phyloP scores from a whole-genome alignment of 2,888 invertebrate species.

The Uloborus plumipes region DNA sequence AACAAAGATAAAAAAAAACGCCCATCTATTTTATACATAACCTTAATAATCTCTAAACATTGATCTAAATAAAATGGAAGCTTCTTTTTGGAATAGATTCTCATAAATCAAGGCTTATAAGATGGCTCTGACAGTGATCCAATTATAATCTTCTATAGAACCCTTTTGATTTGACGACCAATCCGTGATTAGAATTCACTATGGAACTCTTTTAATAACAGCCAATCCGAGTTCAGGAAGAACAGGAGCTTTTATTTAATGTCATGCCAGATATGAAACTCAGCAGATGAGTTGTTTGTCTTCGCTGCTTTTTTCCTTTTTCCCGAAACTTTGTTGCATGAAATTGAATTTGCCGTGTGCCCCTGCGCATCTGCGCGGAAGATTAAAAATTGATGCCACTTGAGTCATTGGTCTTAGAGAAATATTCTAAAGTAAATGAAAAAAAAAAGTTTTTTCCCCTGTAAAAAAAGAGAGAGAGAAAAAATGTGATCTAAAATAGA shows the following conservation, averaged over 20 bases:
- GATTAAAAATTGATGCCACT: slow-evolving; percentile 29
- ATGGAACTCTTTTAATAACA: too few species aligned
- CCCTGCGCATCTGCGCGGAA: slow-evolving; percentile 11
- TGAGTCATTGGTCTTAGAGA: slow-evolving; percentile 7
- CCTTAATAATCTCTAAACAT: too few species aligned
- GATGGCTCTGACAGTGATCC: not conserved
- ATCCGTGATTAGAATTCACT: too few species aligned
- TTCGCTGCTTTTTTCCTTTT: slow-evolving; percentile 1
- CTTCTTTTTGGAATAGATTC: not conserved
- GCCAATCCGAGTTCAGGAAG: not conserved
- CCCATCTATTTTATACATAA: too few species aligned
- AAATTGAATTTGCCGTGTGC: slow-evolving; percentile 11
- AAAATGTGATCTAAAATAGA: too few species aligned
- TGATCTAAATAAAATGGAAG: too few species aligned
- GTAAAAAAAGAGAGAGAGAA: too few species aligned
- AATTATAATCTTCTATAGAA: slow-evolving; percentile 16
- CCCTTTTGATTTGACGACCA: not conserved
- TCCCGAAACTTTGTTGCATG: not conserved
- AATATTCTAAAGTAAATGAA: not conserved
- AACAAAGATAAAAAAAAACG: too few species aligned
- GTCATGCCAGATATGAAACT: slow-evolving; percentile 16
- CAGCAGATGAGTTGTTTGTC: slow-evolving; percentile 2
- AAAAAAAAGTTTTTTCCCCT: too few species aligned
- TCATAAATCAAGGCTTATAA: slow-evolving; percentile 18
- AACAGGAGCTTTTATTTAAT: slow-evolving; percentile 22